Percentiles rank a stretch among this genome's conserved stretches.
phyloP scores from a whole-genome alignment of 2,113 vertebrate species.

The Phoenicopterus ruber region DNA sequence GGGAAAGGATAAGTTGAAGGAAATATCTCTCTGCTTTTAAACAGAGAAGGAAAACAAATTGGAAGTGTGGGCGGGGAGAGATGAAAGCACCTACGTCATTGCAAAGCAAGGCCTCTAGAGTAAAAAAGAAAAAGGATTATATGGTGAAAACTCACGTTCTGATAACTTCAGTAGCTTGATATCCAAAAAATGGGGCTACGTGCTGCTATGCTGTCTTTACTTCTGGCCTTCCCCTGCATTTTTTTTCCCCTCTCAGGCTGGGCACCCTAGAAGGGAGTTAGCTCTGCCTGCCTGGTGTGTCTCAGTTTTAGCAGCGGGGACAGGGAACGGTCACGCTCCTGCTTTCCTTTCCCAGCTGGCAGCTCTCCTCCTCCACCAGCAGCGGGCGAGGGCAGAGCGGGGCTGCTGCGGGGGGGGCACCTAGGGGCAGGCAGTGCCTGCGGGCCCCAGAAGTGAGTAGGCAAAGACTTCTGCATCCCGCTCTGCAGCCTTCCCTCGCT shows the following conservation, averaged over 20 bases:
- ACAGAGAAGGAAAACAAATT: slow-evolving; percentile 1
- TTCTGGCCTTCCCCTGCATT: neutral
- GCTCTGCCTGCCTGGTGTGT: neutral
- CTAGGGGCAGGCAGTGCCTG: neutral
- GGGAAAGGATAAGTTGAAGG: neutral
- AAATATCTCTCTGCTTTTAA: neutral
- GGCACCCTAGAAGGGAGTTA: neutral
- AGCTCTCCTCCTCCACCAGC: neutral
- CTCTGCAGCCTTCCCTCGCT: neutral
- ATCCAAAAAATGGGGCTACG: neutral
- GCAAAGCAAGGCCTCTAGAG: neutral
- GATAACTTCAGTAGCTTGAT: neutral
- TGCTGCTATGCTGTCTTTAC: neutral
- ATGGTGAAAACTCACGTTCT: neutral
- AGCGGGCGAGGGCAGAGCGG: neutral
- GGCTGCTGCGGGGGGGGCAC: neutral
- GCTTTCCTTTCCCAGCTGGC: neutral
- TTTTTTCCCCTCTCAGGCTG: neutral
- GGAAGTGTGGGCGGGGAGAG: neutral
- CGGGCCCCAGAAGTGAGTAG: rapidly evolving
- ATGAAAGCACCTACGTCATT: neutral
- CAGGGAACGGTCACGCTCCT: neutral
- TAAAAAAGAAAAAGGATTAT: neutral
- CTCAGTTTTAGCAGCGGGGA: neutral
- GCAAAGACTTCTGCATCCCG: neutral